phyloP scores from a whole-genome alignment of 2,113 vertebrate genomes.

The Cavia porcellus region DNA sequence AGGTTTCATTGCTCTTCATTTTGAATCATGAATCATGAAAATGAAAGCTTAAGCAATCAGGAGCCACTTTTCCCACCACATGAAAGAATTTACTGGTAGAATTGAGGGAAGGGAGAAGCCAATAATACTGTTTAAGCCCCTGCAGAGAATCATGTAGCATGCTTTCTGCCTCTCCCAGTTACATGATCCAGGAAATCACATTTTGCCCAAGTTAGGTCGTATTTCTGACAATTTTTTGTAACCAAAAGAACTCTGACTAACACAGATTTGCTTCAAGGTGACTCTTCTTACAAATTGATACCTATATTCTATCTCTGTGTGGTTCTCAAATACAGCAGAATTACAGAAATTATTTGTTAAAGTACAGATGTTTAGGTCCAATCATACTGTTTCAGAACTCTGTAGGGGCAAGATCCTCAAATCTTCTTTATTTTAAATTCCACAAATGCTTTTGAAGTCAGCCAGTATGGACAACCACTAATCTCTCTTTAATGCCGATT shows the following conservation, averaged over 20 bases:
- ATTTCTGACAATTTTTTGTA: conserved; percentile 38
- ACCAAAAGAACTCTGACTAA: background rate
- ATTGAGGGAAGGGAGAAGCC: background rate
- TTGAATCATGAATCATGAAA: conserved; percentile 61
- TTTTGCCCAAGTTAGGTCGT: conserved; percentile 1
- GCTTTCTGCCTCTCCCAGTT: background rate
- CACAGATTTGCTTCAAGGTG: conserved; percentile 13
- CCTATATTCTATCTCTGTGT: background rate
- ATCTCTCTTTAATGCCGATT: background rate
- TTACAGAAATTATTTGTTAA: background rate
- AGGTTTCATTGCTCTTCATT: conserved; percentile 6
- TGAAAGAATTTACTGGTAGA: background rate
- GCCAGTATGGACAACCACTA: background rate
- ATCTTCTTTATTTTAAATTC: conserved; percentile 32
- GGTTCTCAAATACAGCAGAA: conserved; percentile 35
- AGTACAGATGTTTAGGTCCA: conserved; percentile 11
- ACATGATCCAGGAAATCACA: background rate
- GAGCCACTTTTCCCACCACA: background rate
- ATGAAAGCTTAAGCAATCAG: background rate
- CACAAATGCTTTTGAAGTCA: conserved; percentile 11
- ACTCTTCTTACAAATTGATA: conserved; percentile 34
- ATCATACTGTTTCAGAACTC: background rate
- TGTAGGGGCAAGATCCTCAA: background rate
- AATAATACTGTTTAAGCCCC: background rate
- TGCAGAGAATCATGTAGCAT: background rate